Base-by-base conservation (phyloP, 1,140 invertebrate species). In the Pogonomyrmex californicus region DNA sequence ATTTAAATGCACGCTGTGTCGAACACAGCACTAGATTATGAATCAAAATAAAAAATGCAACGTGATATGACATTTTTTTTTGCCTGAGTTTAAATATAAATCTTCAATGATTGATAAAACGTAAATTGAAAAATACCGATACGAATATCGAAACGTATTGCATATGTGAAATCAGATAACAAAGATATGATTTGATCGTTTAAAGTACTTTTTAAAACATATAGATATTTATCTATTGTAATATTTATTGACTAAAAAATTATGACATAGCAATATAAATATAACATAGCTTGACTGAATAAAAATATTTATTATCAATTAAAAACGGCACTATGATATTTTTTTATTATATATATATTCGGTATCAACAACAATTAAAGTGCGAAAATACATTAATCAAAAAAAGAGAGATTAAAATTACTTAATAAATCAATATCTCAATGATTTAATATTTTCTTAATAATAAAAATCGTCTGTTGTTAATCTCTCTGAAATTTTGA, bases 71-170 rank as follows among this genome's bases (percentile, higher is more conserved):
- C 9, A 60, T 33, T 23, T 65, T 14, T 38, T 63, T 65, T 65
- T 36, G 2, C 38, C 36, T 38, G 14, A 41, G 14, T 0, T 65
- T 7, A 65, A 65, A n/a, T 41, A 17, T 38, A 1, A n/a, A n/a
- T n/a, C 2, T 60, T 65, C 6, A 65, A 7, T 38, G 17, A 65
- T 38, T 60, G 9, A 10, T 30, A 60, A 1, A 14, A 54, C 36
- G 10, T 75, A 75, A 75, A 75, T 38, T 75, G 12, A 38, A 12
- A 56, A 56, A 75, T 75, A 23, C 51, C 36, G 12, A 73, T 41
- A n/a, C n/a, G n/a, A n/a, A n/a, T n/a, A n/a, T n/a, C n/a, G n/a
- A 75, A 6, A 68, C 17, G 5, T n/a, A 30, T 33, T 10, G 17
- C 17, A 7, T 36, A 12, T 1, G 6, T 9, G 30, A 68, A 12